These are phyloP conservation scores for Bactericera cockerelli DNA, from an alignment of 1,140 invertebrate genomes.

Conservation along the genomic window DNA sequence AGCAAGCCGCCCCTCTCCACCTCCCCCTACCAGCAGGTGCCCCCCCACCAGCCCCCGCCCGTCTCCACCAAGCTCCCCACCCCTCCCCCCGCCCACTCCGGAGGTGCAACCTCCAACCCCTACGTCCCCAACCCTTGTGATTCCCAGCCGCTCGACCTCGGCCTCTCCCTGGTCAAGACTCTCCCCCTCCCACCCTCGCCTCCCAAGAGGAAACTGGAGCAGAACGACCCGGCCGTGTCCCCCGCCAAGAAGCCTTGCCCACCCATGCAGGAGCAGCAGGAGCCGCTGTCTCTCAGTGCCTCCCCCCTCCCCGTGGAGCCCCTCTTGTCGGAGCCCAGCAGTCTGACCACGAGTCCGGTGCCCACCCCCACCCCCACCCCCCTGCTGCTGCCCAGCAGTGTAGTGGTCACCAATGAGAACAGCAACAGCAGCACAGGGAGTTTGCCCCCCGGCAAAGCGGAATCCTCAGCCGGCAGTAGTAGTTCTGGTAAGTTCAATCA, in stretches of 20 bases:
- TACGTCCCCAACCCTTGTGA: slow-evolving; percentile 20
- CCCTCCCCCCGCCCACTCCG: slow-evolving; percentile 39
- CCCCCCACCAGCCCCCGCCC: slow-evolving; percentile 34
- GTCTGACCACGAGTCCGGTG: no score
- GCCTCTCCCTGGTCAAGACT: slow-evolving; percentile 33
- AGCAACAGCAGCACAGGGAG: no score
- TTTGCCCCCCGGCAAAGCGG: no score
- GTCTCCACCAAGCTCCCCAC: slow-evolving; percentile 28
- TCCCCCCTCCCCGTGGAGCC: no score
- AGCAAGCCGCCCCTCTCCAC: slow-evolving; percentile 46
- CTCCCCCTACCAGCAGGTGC: slow-evolving; percentile 43
- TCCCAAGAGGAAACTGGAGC: slow-evolving; percentile 17
- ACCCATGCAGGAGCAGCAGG: neutral
- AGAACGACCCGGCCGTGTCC: slow-evolving; percentile 27
- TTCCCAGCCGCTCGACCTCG: slow-evolving; percentile 56
- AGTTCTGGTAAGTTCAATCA: no score
- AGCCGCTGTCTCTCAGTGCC: no score
- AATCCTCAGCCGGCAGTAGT: no score
- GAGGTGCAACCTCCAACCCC: slow-evolving; percentile 21
- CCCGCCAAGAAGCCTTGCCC: slow-evolving; percentile 14
- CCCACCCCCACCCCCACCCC: no score
- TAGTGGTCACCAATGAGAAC: no score
- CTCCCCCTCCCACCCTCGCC: slow-evolving; percentile 26
- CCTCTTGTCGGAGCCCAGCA: no score
- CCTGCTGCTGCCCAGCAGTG: no score